Percentiles rank a stretch among this genome's conserved stretches.
phyloP scores from a whole-genome alignment of 1,140 invertebrate genomes.

The Pseudomyrmex concolor region DNA sequence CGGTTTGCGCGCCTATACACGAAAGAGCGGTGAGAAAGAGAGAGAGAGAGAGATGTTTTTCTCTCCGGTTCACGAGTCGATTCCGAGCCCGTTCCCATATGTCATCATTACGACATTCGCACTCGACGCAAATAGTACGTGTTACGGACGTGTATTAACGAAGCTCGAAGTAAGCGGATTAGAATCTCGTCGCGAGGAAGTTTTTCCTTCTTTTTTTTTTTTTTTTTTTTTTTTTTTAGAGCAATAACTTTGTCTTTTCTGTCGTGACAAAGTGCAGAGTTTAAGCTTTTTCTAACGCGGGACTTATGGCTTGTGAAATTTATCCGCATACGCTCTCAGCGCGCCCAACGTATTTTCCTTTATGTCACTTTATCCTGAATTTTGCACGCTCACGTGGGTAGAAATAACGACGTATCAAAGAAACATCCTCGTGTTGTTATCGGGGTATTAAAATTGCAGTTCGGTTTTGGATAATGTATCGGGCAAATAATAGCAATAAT shows the following conservation, averaged over 20 bases:
- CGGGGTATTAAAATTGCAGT: not conserved
- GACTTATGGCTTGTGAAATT: not conserved
- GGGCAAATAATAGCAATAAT: slow-evolving; percentile 8
- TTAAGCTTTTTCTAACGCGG: not conserved
- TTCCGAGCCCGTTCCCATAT: not conserved
- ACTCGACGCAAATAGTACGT: slow-evolving; percentile 6
- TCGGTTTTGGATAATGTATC: not conserved
- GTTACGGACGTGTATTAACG: slow-evolving; percentile 21
- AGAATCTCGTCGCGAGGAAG: not conserved
- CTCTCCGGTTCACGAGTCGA: not conserved
- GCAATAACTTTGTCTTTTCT: not conserved
- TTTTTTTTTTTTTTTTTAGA: not conserved
- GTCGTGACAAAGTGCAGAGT: slow-evolving; percentile 10
- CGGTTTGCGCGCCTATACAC: slow-evolving; percentile 62
- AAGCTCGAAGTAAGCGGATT: not conserved
- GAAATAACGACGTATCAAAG: slow-evolving; percentile 34
- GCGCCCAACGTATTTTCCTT: not conserved
- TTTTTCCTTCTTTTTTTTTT: not conserved
- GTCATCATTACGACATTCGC: not conserved
- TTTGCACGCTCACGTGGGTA: slow-evolving; percentile 36
- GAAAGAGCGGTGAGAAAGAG: not conserved
- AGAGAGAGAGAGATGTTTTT: slow-evolving; percentile 17
- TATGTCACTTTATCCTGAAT: slow-evolving; percentile 44
- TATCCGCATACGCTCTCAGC: slow-evolving; percentile 3
- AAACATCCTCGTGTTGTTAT: slow-evolving; percentile 34